Evolutionary conservation across 2,113 vertebrate genomes (phyloP).

Genomic region (Zeus faber): DNA sequence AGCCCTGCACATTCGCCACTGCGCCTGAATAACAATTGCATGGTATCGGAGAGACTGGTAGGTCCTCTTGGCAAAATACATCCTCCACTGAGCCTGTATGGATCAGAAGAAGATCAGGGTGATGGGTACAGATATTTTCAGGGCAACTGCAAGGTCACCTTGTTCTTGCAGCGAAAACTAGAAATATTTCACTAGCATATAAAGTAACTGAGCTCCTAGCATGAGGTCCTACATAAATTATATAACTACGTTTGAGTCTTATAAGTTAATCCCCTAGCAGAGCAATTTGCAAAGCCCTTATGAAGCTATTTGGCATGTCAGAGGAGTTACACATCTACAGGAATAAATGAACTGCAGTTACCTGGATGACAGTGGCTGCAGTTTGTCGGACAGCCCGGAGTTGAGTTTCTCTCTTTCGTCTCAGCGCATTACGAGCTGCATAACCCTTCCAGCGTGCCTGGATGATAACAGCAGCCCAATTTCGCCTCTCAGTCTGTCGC

Average conservation of each 20-base stretch:
- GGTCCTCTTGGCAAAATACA: constrained; percentile 62
- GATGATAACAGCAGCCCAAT: constrained; percentile 70
- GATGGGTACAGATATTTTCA: not conserved
- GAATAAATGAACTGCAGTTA: too few species aligned
- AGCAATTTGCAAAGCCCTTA: too few species aligned
- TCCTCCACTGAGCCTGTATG: constrained; percentile 80
- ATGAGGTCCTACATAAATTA: too few species aligned
- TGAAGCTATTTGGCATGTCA: too few species aligned
- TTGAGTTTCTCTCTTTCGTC: constrained; percentile 59
- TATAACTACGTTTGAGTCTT: too few species aligned
- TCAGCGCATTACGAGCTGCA: constrained; percentile 59
- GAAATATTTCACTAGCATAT: too few species aligned
- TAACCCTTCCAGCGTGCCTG: constrained; percentile 82
- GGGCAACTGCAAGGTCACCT: not conserved
- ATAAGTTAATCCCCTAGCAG: too few species aligned
- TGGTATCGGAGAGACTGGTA: constrained; percentile 72
- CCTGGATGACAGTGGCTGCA: constrained; percentile 85
- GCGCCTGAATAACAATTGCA: constrained; percentile 77
- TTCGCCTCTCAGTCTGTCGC: constrained; percentile 48
- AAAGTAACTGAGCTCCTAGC: too few species aligned
- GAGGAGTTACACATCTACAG: too few species aligned
- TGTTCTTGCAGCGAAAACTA: too few species aligned
- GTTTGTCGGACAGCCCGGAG: constrained; percentile 56
- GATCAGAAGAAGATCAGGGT: constrained; percentile 19
- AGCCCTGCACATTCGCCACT: constrained; percentile 78